Evolutionary conservation across 2,797 vertebrate species (phyloP).

Genomic region (Pterois miles): DNA sequence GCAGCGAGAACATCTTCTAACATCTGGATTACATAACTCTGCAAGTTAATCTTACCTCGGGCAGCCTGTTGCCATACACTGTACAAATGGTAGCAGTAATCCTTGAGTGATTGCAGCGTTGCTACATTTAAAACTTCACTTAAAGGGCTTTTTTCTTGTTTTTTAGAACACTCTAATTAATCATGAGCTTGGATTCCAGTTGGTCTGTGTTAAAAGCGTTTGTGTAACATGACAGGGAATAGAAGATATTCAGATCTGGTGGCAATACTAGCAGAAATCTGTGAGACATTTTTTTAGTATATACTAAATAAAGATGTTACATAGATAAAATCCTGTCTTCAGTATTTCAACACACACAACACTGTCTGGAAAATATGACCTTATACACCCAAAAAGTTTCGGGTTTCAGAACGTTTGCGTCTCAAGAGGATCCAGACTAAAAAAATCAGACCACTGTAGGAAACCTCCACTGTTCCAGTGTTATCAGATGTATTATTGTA

Average conservation of each 20-base stretch:
- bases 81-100: slow-evolving; percentile 63
- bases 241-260: not conserved
- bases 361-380: not conserved
- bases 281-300: not conserved
- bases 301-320: not conserved
- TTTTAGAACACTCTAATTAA: slow-evolving; percentile 54
- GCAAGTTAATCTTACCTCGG: slow-evolving; percentile 68
- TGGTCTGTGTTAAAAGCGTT: slow-evolving; percentile 16
- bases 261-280: not conserved
- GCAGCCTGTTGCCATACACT: slow-evolving; percentile 55
- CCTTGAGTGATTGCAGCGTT: slow-evolving; percentile 47
- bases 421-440: not conserved
- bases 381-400: not conserved
- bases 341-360: not conserved
- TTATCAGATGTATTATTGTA: slow-evolving; percentile 38
- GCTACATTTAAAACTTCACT: slow-evolving; percentile 50
- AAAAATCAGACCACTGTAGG: not conserved
- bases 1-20: slow-evolving; percentile 52
- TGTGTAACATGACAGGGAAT: not conserved
- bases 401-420: slow-evolving; percentile 3
- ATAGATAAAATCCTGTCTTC: not conserved
- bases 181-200: slow-evolving; percentile 32
- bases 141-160: slow-evolving; percentile 15
- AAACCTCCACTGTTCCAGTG: not conserved
- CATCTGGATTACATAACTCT: slow-evolving; percentile 67